phyloP scores from a whole-genome alignment of 2,113 vertebrate genomes.

The Tamias sibiricus region DNA sequence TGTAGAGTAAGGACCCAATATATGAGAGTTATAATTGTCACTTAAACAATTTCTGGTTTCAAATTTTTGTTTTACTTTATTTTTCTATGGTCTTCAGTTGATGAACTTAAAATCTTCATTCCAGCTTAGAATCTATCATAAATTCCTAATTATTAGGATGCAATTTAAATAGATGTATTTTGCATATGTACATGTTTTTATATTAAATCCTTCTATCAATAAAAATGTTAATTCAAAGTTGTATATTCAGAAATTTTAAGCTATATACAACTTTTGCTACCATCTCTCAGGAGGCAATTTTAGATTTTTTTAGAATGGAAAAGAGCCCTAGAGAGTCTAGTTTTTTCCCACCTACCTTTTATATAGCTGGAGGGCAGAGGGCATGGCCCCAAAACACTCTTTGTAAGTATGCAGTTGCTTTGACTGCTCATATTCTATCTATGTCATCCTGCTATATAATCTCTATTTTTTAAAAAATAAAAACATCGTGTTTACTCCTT shows the following conservation, averaged over 20 bases:
- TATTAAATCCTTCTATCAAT: neutral
- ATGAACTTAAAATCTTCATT: neutral
- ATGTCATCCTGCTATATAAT: neutral
- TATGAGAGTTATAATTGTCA: neutral
- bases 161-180: neutral
- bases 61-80: neutral
- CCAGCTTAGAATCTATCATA: neutral
- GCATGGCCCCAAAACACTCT: neutral
- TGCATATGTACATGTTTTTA: neutral
- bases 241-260: neutral
- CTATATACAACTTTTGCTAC: neutral
- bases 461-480: slow-evolving; percentile 2
- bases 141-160: neutral
- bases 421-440: neutral
- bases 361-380: neutral
- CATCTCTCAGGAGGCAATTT: neutral
- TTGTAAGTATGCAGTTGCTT: neutral
- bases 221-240: neutral
- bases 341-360: neutral
- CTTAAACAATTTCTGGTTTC: neutral
- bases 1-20: neutral
- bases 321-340: neutral
- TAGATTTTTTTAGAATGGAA: slow-evolving; percentile 8
- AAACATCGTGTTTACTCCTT: neutral
- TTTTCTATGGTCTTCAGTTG: neutral